A percentile compares a stretch with the other conserved stretches of the same genome.
phyloP scores from a whole-genome alignment of 1,140 invertebrate species.

The Chironomus striatipennis region DNA sequence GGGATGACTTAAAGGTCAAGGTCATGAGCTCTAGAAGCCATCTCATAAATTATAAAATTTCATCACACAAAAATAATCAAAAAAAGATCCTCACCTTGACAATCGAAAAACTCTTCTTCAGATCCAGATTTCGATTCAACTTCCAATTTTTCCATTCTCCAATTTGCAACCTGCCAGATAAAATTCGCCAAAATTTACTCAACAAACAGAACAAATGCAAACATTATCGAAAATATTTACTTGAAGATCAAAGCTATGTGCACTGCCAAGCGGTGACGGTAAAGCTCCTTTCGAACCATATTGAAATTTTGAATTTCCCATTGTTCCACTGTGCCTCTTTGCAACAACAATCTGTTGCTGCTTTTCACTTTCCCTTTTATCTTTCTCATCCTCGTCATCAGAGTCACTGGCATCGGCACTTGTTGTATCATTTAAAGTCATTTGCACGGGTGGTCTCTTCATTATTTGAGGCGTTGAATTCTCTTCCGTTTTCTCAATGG shows the following conservation, averaged over 20 bases:
- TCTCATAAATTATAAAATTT: too few relatives aligned
- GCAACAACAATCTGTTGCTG: conserved; percentile 7
- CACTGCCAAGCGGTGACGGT: conserved; percentile 37
- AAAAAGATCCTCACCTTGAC: conserved; percentile 62
- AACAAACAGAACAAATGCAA: neutral
- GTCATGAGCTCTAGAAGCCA: too few relatives aligned
- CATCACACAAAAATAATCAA: neutral
- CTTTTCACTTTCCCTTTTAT: conserved; percentile 4
- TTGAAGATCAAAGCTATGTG: conserved; percentile 39
- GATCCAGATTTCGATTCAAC: conserved; percentile 76
- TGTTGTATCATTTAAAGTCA: neutral
- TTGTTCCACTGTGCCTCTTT: neutral
- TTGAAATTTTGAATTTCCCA: conserved; percentile 13
- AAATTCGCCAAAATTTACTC: neutral
- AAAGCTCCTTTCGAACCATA: conserved; percentile 30
- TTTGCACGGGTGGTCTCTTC: neutral
- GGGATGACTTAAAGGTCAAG: too few relatives aligned
- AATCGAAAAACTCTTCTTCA: conserved; percentile 87
- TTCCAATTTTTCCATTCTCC: conserved; percentile 86
- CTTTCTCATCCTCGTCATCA: neutral
- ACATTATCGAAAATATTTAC: conserved; percentile 29
- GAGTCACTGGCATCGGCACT: conserved; percentile 3
- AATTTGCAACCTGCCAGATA: conserved; percentile 71
- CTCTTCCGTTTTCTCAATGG: conserved; percentile 11
- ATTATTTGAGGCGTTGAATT: conserved; percentile 2